phyloP scores from a whole-genome alignment of 2,888 invertebrate genomes.

The Coenonympha arcania region DNA sequence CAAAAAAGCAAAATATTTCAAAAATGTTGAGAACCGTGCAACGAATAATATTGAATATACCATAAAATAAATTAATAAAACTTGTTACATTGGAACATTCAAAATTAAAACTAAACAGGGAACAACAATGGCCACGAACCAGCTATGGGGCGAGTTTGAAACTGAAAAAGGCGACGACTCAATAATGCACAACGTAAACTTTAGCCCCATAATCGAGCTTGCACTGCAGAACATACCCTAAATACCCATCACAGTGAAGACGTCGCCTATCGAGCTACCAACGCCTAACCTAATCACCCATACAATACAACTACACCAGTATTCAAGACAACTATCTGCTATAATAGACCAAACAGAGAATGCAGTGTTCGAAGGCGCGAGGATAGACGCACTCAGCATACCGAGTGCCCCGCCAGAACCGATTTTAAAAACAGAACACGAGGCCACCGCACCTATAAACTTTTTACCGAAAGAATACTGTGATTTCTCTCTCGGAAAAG shows the following conservation, averaged over 20 bases:
- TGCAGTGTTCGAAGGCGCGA: slow-evolving; percentile 50
- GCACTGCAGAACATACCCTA: slow-evolving; percentile 71
- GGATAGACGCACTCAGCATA: slow-evolving; percentile 49
- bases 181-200: slow-evolving; percentile 60
- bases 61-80: too few species aligned
- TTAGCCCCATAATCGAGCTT: slow-evolving; percentile 67
- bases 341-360: slow-evolving; percentile 57
- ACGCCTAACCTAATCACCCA: slow-evolving; percentile 63
- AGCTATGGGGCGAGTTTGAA: slow-evolving; percentile 64
- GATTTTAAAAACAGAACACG: slow-evolving; percentile 48
- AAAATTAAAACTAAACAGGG: too few species aligned
- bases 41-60: too few species aligned
- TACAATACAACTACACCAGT: slow-evolving; percentile 61
- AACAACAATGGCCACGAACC: slow-evolving; percentile 18
- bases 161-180: slow-evolving; percentile 51
- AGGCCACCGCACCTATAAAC: slow-evolving; percentile 52
- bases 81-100: too few species aligned
- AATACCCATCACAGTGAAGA: slow-evolving; percentile 64
- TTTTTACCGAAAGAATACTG: slow-evolving; percentile 61
- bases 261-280: slow-evolving; percentile 63
- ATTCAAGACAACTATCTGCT: slow-evolving; percentile 48
- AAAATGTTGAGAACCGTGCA: too few species aligned
- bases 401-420: slow-evolving; percentile 56
- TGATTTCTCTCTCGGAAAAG: slow-evolving; percentile 63
- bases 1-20: too few species aligned